A percentile compares a stretch with the other conserved stretches of the same genome.
phyloP scores from a whole-genome alignment of 2,797 vertebrate species.

The Graptemys geographica region DNA sequence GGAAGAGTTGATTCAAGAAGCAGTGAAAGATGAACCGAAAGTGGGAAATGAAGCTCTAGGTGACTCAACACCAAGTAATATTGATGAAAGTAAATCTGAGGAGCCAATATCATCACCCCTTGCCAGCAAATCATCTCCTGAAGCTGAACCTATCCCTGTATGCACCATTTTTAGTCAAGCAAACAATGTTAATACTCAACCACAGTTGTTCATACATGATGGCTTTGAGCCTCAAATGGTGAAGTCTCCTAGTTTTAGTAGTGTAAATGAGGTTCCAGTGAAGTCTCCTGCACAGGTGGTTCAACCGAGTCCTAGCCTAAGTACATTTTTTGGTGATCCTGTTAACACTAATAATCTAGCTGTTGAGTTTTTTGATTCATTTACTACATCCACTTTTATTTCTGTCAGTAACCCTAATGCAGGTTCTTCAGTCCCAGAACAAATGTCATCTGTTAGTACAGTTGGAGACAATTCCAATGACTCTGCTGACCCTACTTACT shows the following conservation, averaged over 20 bases:
- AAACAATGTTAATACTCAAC: slow-evolving; percentile 77
- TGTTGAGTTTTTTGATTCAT: slow-evolving; percentile 97
- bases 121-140: slow-evolving; percentile 54
- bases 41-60: neutral
- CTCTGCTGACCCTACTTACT: slow-evolving; percentile 71
- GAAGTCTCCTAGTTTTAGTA: slow-evolving; percentile 95
- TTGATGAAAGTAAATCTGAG: slow-evolving; percentile 36
- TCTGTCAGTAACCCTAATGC: slow-evolving; percentile 96
- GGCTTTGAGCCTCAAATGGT: slow-evolving; percentile 97
- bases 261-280: slow-evolving; percentile 83
- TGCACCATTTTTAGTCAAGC: slow-evolving; percentile 96
- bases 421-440: slow-evolving; percentile 81
- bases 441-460: slow-evolving; percentile 80
- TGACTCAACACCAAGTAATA: slow-evolving; percentile 24
- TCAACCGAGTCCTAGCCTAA: slow-evolving; percentile 97
- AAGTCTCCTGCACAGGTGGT: slow-evolving; percentile 87
- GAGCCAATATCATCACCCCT: slow-evolving; percentile 24
- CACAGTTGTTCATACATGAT: slow-evolving; percentile 84
- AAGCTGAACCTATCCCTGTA: slow-evolving; percentile 86
- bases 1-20: slow-evolving; percentile 67
- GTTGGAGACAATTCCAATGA: slow-evolving; percentile 39
- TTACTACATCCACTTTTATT: slow-evolving; percentile 93
- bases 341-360: slow-evolving; percentile 86
- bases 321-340: slow-evolving; percentile 94
- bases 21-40: slow-evolving; percentile 32